Evolutionary conservation across 2,797 vertebrate genomes (phyloP), one percentile per base, ranked within the genome.

Genomic region (Squalus acanthias): DNA sequence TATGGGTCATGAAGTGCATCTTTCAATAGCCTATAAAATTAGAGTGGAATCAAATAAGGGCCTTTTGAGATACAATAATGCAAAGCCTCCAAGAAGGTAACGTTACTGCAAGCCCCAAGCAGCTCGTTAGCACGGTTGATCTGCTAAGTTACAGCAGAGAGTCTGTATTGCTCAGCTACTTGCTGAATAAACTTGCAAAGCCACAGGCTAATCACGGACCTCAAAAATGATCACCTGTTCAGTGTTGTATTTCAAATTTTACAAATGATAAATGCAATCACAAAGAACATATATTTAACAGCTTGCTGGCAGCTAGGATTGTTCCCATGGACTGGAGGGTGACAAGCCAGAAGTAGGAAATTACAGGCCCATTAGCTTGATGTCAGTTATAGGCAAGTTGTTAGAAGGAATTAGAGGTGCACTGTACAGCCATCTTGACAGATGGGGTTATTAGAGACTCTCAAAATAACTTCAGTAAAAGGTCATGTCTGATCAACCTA

Each of bases 1-100:
- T 98, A 98, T 0, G 98, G 97, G 96, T 99, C 99, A 97, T 99
- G 98, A 65, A 99, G 98, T 0, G 99, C 98, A 96, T 99, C 99
- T 97, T 99, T 99, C 96, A 99, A 98, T 97, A 99, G 98, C 99
- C 99, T 99, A 97, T 96, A 97, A 97, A 76, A 53, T 53, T 74
- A 60, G 69, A 95, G 50, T 13, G 50, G 0, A 69, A 67, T 69
- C 39, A 10, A 46, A 50, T 12, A 46, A 70, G 17, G 53, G 6
- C 1, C 26, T 33, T 50, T 63, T 53, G 26, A n/a, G 29, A 12
- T 17, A 33, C 70, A 53, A 9, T 29, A 95, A 95, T 76, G 29
- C 53, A 57, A 53, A 95, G 39, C 24, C 3, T 95, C 63, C 67
- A 46, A 70, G 3, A 94, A 95, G 57, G 10, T 20, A 7, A n/a